A percentile compares a stretch with the other conserved stretches of the same genome.
These are phyloP conservation scores for Spinus pinus DNA, from an alignment of 2,797 vertebrate species.

Conservation along the genomic window DNA sequence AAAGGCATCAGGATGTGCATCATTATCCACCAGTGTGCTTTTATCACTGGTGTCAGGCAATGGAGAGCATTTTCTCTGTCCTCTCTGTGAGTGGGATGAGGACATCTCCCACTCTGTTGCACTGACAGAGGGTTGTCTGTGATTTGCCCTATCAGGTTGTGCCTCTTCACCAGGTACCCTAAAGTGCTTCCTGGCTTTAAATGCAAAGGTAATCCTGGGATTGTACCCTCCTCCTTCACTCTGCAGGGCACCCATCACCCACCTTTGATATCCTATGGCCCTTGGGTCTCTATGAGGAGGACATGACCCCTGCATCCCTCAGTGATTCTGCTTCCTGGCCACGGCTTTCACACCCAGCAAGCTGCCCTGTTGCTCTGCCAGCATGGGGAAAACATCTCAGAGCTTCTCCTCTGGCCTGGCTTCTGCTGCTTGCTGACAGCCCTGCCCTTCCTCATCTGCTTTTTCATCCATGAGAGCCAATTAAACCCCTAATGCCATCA, in stretches of 20 bases:
- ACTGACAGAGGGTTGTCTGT: rapidly evolving
- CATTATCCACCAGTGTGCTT: background rate
- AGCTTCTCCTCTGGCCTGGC: background rate
- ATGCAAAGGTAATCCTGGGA: background rate
- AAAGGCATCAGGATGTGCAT: background rate
- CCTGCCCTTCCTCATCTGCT: background rate
- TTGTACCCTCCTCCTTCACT: background rate
- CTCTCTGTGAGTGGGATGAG: background rate
- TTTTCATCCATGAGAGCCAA: background rate
- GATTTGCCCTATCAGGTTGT: background rate
- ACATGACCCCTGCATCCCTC: rapidly evolving
- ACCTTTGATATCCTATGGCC: background rate
- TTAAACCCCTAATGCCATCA: conserved; percentile 22
- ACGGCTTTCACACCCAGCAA: background rate
- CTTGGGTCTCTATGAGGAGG: background rate
- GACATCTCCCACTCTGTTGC: background rate
- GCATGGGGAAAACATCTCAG: background rate
- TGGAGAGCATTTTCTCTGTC: background rate
- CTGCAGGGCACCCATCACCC: background rate
- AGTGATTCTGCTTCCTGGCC: background rate
- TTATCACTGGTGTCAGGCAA: background rate
- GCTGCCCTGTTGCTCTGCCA: background rate
- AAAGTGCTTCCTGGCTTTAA: background rate
- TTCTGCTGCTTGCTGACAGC: background rate
- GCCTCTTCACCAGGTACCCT: background rate